A percentile compares a stretch with the other conserved stretches of the same genome.
These are phyloP conservation scores for Notiomystis cincta DNA, from an alignment of 2,113 vertebrate genomes.

Conservation along the genomic window DNA sequence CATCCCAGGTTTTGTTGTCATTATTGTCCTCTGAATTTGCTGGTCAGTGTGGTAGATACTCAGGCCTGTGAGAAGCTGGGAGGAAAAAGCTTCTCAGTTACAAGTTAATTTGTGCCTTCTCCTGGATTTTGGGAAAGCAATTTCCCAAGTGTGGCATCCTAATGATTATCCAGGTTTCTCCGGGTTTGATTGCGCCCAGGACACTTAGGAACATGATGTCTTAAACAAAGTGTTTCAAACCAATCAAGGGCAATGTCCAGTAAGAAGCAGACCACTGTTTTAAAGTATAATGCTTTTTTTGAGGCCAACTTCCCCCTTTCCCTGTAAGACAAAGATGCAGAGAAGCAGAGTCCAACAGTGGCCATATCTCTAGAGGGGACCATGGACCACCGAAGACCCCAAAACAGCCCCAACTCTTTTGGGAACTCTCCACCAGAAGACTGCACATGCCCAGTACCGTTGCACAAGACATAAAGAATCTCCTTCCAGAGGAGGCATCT, in stretches of 20 bases:
- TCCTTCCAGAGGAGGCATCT: not conserved
- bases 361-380: not conserved
- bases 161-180: not conserved
- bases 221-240: not conserved
- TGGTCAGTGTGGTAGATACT: not conserved
- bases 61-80: not conserved
- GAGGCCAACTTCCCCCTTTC: not conserved
- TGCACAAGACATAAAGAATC: not conserved
- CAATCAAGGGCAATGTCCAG: not conserved
- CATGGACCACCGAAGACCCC: not conserved
- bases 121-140: not conserved
- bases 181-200: not conserved
- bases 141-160: not conserved
- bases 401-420: not conserved
- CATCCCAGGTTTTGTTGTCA: not conserved
- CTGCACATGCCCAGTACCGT: accelerated
- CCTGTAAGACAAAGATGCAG: not conserved
- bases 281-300: too few species aligned
- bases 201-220: not conserved
- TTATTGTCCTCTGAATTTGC: not conserved
- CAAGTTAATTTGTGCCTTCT: not conserved
- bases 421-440: not conserved
- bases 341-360: not conserved
- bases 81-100: not conserved
- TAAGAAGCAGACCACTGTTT: not conserved